Evolutionary conservation across 2,888 invertebrate genomes (phyloP), one percentile per base, ranked within the genome.

Genomic region (Ctenicera cuprea): DNA sequence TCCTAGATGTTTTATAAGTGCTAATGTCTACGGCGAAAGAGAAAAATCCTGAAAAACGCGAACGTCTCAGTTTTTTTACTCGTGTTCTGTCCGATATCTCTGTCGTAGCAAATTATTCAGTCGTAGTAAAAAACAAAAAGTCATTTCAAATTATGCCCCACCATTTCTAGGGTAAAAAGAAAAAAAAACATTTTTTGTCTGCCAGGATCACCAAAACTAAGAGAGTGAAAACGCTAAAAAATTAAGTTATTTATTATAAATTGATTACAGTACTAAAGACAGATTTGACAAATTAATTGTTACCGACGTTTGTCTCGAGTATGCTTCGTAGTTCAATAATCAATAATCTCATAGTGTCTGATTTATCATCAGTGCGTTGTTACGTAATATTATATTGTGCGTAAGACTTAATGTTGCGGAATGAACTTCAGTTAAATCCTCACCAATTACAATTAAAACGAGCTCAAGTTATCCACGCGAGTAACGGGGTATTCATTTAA

Each of bases 1-100:
- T 16, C 18, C 16, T 45, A 18, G 50, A 50, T 50, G 50, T 50
- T 50, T 50, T 50, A 50, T 50, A 50, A 50, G 50, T 50, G 50
- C 50, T 50, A 50, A 50, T 50, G 50, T 48, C 16, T 48, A 48
- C 50, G 12, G 22, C 22, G 50, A 20, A 12, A 22, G 50, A n/a
- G 22, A 50, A 50, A 20, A 18, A 9, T 11, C 22, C 9, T 3
- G 50, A 50, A 50, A n/a, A 50, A 50, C 50, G 22, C 5, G 3
- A 50, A 7, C 18, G 0, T 22, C 22, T 50, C 20, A 9, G 9
- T 7, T 9, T 50, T 50, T 50, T 45, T 9, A 18, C 16, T 16
- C 16, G 9, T 14, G 12, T 43, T 43, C 41, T n/a, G 26, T 26
- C n/a, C n/a, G 41, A 14, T 43, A 14, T 43, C n/a, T 43, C n/a